Conservation (phyloP, 2,113 vertebrate species). For the Hyaena hyaena region DNA sequence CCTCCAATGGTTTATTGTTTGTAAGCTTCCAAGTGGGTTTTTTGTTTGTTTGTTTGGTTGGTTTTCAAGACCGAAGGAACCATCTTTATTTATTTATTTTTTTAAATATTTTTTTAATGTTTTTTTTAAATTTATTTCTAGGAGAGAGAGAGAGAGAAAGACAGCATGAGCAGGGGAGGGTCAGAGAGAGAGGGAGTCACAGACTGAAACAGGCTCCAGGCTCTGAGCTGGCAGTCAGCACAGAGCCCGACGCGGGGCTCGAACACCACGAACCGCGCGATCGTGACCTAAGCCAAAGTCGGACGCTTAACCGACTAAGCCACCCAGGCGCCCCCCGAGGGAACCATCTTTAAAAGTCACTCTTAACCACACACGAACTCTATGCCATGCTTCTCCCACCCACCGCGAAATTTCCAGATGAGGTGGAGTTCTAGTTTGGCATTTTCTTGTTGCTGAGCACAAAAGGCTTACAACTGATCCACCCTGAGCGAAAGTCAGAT, state of each 20-base stretch:
- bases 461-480: neutral
- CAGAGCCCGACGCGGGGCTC: too few relatives aligned
- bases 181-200: too few relatives aligned
- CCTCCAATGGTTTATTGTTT: conserved; percentile 53
- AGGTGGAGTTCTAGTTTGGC: neutral
- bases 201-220: too few relatives aligned
- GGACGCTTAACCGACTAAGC: too few relatives aligned
- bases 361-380: conserved; percentile 61
- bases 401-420: conserved; percentile 12
- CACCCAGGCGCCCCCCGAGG: too few relatives aligned
- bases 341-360: conserved; percentile 43
- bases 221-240: too few relatives aligned
- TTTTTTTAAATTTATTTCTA: too few relatives aligned
- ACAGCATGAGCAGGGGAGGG: too few relatives aligned
- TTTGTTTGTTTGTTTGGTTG: neutral
- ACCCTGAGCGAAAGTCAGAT: neutral
- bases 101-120: too few relatives aligned
- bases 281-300: too few relatives aligned
- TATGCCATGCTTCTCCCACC: neutral
- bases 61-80: conserved; percentile 36
- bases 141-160: too few relatives aligned
- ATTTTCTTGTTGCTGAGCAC: neutral
- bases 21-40: conserved; percentile 64
- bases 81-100: conserved; percentile 56
- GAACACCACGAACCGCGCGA: too few relatives aligned